Conservation (phyloP, 2,888 invertebrate genomes). For the Ormyrus labotus region DNA sequence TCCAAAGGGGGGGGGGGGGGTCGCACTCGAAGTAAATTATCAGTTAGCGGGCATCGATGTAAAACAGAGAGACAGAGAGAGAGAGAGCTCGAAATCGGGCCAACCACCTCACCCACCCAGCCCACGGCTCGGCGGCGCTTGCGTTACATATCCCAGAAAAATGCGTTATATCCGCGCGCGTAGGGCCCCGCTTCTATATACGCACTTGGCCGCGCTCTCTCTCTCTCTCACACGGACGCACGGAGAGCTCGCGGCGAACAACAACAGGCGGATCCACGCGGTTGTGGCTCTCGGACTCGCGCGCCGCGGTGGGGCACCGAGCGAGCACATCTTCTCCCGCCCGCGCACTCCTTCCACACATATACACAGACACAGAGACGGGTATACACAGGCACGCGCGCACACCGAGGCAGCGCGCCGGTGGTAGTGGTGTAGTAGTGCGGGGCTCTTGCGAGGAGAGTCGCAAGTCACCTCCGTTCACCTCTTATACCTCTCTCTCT, state of each 20-base stretch:
- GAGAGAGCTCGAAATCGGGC: too few relatives aligned
- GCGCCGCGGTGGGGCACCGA: constrained; percentile 14
- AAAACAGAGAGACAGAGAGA: too few relatives aligned
- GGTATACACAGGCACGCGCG: background rate
- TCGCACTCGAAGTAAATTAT: too few relatives aligned
- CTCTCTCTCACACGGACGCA: background rate
- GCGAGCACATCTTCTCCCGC: constrained; percentile 51
- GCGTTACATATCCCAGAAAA: too few relatives aligned
- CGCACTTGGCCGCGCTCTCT: background rate
- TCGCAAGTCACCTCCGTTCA: constrained; percentile 74
- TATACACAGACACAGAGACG: background rate
- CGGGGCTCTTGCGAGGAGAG: constrained; percentile 61
- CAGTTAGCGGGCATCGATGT: too few relatives aligned
- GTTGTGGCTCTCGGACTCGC: constrained; percentile 6
- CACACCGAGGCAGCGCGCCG: constrained; percentile 9
- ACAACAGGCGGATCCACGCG: constrained; percentile 45
- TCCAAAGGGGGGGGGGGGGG: too few relatives aligned
- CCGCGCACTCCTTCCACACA: constrained; percentile 48
- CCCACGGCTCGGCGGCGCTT: too few relatives aligned
- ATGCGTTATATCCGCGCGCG: background rate
- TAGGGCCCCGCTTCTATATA: background rate
- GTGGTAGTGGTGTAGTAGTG: constrained; percentile 38
- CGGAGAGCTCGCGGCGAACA: background rate
- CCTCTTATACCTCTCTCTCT: constrained; percentile 69
- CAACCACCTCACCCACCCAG: too few relatives aligned